phyloP scores from a whole-genome alignment of 2,797 vertebrate species.

The Bufotes viridis region DNA sequence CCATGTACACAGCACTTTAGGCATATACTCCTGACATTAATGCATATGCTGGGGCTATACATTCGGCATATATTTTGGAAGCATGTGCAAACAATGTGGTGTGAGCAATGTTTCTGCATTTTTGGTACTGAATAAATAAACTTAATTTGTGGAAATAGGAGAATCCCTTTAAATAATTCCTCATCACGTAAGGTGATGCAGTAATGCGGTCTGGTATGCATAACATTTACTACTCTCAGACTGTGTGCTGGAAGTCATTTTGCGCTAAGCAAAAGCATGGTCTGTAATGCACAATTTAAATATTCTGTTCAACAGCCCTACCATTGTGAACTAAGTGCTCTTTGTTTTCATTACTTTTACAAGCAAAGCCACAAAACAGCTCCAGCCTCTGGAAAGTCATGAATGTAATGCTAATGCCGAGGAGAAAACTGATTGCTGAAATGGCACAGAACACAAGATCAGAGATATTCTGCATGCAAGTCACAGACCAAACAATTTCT shows the following conservation, averaged over 20 bases:
- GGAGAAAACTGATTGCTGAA: background rate
- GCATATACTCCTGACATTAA: background rate
- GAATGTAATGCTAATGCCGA: conserved; percentile 25
- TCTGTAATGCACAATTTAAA: background rate
- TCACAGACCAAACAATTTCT: background rate
- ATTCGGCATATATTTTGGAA: background rate
- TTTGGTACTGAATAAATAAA: background rate
- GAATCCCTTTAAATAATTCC: background rate
- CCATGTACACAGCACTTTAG: too few species aligned
- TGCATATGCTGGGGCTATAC: too few species aligned
- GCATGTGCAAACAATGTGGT: background rate
- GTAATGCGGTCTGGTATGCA: background rate
- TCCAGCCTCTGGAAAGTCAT: background rate
- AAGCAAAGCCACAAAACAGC: conserved; percentile 4
- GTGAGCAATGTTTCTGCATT: background rate
- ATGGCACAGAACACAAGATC: background rate
- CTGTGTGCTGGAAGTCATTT: conserved; percentile 12
- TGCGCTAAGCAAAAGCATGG: background rate
- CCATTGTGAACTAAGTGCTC: background rate
- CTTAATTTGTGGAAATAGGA: background rate
- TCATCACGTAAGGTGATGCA: background rate
- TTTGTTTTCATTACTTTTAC: conserved; percentile 16
- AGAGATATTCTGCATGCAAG: background rate
- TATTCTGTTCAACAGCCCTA: background rate
- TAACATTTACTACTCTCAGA: conserved; percentile 1